These are phyloP conservation scores for Apamea sordens DNA, from an alignment of 2,888 invertebrate species.

Conservation along the genomic window DNA sequence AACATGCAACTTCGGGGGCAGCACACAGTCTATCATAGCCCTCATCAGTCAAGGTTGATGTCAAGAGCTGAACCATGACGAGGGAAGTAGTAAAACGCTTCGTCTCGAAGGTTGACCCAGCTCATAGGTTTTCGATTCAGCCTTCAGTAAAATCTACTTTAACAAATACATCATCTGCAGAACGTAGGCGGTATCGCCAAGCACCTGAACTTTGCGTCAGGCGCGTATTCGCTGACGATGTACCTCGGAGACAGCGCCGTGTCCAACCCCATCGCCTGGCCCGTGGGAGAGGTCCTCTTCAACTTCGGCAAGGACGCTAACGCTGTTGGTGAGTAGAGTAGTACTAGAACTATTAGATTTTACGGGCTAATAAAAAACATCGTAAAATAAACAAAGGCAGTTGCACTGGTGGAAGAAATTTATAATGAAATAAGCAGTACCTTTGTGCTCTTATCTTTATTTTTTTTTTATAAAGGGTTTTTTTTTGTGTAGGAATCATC, in stretches of 20 bases:
- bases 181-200: slow-evolving; percentile 95
- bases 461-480: no score
- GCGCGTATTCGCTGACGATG: slow-evolving; percentile 94
- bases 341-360: not conserved
- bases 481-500: no score
- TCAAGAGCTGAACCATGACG: not conserved
- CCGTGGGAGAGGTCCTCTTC: slow-evolving; percentile 94
- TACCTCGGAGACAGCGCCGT: slow-evolving; percentile 97
- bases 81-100: no score
- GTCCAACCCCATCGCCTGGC: slow-evolving; percentile 97
- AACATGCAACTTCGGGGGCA: not conserved
- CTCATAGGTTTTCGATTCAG: not conserved
- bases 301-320: slow-evolving; percentile 90
- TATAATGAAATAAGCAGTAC: no score
- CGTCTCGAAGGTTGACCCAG: not conserved
- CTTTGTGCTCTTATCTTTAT: no score
- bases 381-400: not conserved
- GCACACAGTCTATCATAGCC: not conserved
- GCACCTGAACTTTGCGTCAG: slow-evolving; percentile 94
- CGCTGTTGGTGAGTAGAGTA: slow-evolving; percentile 77
- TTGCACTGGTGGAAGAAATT: not conserved
- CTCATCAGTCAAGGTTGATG: not conserved
- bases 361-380: not conserved
- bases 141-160: not conserved
- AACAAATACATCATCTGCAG: slow-evolving; percentile 74